phyloP scores from a whole-genome alignment of 2,888 invertebrate species.

The Zonitis immaculata region DNA sequence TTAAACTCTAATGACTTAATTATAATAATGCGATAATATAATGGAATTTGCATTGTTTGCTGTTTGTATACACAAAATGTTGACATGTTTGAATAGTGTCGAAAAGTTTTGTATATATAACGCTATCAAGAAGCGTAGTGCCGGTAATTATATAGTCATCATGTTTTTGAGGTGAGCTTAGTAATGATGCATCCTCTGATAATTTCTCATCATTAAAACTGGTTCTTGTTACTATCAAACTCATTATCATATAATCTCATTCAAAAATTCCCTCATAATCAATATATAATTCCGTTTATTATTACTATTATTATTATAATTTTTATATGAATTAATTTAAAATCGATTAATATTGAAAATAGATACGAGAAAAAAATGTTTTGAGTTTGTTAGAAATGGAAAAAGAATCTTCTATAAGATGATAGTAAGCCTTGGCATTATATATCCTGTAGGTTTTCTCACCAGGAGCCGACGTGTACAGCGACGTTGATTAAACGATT shows the following conservation, averaged over 20 bases:
- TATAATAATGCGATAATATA: too few relatives aligned
- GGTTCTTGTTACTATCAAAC: too few relatives aligned
- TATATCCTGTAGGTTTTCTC: constrained; percentile 37
- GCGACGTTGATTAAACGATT: constrained; percentile 48
- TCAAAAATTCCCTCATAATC: too few relatives aligned
- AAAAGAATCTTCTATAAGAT: constrained; percentile 18
- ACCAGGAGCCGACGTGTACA: constrained; percentile 47
- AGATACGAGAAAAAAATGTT: too few relatives aligned
- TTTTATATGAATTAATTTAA: too few relatives aligned
- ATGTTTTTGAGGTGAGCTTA: constrained; percentile 25
- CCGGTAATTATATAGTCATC: constrained; percentile 35
- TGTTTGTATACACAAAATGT: constrained; percentile 15
- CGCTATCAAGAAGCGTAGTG: constrained; percentile 28
- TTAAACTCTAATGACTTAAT: too few relatives aligned
- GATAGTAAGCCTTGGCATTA: constrained; percentile 27
- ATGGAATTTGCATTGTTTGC: neutral
- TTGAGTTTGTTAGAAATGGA: constrained; percentile 7
- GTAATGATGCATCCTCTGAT: constrained; percentile 31
- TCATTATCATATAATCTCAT: too few relatives aligned
- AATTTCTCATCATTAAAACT: constrained; percentile 34
- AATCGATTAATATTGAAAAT: too few relatives aligned
- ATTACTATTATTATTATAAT: too few relatives aligned
- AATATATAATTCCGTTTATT: too few relatives aligned
- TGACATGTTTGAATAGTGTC: constrained; percentile 29
- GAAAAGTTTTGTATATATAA: constrained; percentile 29